These are phyloP conservation scores for Epinephelus malabaricus DNA, from an alignment of 2,797 vertebrate species.

Conservation along the genomic window DNA sequence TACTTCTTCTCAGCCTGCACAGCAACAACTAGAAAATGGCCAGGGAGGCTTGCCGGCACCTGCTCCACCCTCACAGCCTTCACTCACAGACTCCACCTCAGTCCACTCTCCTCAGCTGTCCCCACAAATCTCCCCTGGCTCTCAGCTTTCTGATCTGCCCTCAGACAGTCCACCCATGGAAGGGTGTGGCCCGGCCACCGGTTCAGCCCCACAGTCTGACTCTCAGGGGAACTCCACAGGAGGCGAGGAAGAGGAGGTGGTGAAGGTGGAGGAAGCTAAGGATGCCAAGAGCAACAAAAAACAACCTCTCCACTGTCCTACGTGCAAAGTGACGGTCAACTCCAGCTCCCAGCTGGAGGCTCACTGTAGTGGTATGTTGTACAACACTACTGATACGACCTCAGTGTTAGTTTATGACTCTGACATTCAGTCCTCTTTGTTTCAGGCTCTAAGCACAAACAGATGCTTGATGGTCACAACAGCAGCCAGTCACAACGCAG, in stretches of 20 bases:
- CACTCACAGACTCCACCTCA: slow-evolving; percentile 59
- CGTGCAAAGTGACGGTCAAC: slow-evolving; percentile 98
- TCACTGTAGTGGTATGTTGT: slow-evolving; percentile 86
- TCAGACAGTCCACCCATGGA: slow-evolving; percentile 64
- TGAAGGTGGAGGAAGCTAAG: slow-evolving; percentile 59
- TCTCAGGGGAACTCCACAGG: slow-evolving; percentile 62
- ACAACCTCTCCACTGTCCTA: slow-evolving; percentile 92
- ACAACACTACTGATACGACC: neutral
- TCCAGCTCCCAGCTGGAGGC: slow-evolving; percentile 95
- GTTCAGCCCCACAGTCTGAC: slow-evolving; percentile 35
- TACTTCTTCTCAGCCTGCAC: slow-evolving; percentile 52
- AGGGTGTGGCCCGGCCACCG: slow-evolving; percentile 31
- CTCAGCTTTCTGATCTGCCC: slow-evolving; percentile 78
- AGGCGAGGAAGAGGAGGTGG: slow-evolving; percentile 63
- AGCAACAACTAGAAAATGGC: slow-evolving; percentile 59
- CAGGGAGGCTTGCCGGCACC: slow-evolving; percentile 63
- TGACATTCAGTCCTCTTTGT: slow-evolving; percentile 26
- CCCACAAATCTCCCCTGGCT: slow-evolving; percentile 72
- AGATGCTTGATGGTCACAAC: slow-evolving; percentile 93
- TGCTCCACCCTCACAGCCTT: slow-evolving; percentile 47
- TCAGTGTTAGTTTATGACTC: neutral
- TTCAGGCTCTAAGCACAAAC: slow-evolving; percentile 95
- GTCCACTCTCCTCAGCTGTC: slow-evolving; percentile 64
- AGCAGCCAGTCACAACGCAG: slow-evolving; percentile 86
- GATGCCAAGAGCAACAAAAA: slow-evolving; percentile 84